These are phyloP conservation scores for Pectinophora gossypiella DNA, from an alignment of 1,140 invertebrate genomes.

Conservation along the genomic window DNA sequence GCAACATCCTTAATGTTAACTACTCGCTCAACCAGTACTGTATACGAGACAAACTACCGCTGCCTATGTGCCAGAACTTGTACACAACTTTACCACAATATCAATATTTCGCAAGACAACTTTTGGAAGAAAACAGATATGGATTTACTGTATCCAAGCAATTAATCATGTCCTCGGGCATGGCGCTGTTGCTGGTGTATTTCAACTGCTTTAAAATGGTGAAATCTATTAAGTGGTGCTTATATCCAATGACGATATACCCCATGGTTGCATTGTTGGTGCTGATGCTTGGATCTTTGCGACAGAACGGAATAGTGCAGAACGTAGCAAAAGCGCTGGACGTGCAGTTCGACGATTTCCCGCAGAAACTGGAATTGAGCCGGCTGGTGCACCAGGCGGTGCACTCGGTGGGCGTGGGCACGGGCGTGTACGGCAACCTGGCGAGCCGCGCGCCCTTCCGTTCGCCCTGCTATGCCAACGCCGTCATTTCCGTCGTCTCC, in stretches of 20 bases:
- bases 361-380: constrained; percentile 25
- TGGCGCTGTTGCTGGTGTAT: constrained; percentile 33
- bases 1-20: constrained; percentile 42
- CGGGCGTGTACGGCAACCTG: constrained; percentile 40
- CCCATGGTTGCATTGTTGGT: constrained; percentile 31
- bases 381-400: constrained; percentile 31
- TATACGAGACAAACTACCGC: constrained; percentile 18
- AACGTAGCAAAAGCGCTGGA: constrained; percentile 45
- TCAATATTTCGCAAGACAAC: constrained; percentile 41
- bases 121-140: too few relatives aligned
- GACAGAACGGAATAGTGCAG: constrained; percentile 47
- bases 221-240: constrained; percentile 33
- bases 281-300: constrained; percentile 49
- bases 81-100: constrained; percentile 50
- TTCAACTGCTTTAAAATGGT: constrained; percentile 41
- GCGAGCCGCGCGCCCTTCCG: constrained; percentile 38
- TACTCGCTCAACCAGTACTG: constrained; percentile 53
- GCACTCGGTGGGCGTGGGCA: constrained; percentile 35
- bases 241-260: constrained; percentile 24
- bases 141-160: not conserved
- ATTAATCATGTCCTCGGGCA: constrained; percentile 40
- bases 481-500: constrained; percentile 34
- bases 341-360: constrained; percentile 33
- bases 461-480: constrained; percentile 47
- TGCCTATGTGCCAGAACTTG: constrained; percentile 35